A percentile compares a stretch with the other conserved stretches of the same genome.
These are phyloP conservation scores for Chalcosyrphus nemorum DNA, from an alignment of 2,888 invertebrate genomes.

Conservation along the genomic window DNA sequence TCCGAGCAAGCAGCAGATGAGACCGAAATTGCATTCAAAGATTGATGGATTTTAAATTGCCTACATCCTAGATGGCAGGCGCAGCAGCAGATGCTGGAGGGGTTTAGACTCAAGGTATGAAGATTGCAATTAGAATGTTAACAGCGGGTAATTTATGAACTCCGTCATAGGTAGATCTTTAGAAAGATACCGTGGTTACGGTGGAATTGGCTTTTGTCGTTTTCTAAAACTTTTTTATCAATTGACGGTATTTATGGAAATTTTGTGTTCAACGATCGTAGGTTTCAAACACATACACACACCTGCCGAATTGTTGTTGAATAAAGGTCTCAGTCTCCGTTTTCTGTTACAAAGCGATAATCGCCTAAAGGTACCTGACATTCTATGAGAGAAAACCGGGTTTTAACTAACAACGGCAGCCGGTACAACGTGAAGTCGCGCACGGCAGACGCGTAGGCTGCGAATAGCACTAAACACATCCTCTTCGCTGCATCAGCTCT, in stretches of 20 bases:
- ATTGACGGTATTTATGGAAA: constrained; percentile 11
- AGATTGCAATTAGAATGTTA: constrained; percentile 47
- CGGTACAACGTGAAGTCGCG: constrained; percentile 26
- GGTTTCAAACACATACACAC: constrained; percentile 20
- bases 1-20: constrained; percentile 62
- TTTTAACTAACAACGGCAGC: constrained; percentile 1
- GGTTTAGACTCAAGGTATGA: background rate
- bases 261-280: constrained; percentile 9
- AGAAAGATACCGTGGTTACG: background rate
- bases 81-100: background rate
- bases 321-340: constrained; percentile 40
- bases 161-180: constrained; percentile 36
- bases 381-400: constrained; percentile 14
- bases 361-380: constrained; percentile 48
- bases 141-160: constrained; percentile 19
- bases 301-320: constrained; percentile 48
- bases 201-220: background rate
- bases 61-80: constrained; percentile 17
- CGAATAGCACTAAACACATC: constrained; percentile 52
- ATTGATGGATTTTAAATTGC: constrained; percentile 70
- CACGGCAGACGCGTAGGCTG: constrained; percentile 59
- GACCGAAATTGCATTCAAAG: constrained; percentile 67
- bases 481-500: constrained; percentile 33
- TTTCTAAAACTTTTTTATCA: background rate
- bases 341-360: background rate